Conservation (phyloP, 92 coral and sea anemone genomes). For the Diadumene lineata region DNA sequence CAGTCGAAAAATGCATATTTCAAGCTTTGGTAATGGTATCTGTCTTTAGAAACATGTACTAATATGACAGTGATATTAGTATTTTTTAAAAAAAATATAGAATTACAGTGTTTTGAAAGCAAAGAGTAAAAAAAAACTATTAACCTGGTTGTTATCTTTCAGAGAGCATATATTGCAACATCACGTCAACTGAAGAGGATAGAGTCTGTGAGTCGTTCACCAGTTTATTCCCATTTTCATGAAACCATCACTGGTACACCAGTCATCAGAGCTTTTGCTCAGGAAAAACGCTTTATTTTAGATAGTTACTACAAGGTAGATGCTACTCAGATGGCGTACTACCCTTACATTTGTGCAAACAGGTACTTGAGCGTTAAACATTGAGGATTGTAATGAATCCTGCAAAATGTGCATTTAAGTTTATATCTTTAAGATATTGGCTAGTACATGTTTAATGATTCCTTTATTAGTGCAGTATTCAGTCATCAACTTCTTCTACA, state of each 20-base stretch:
- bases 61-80: too few species aligned
- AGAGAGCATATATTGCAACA: conserved; percentile 69
- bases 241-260: conserved; percentile 78
- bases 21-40: too few species aligned
- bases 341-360: conserved; percentile 60
- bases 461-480: too few species aligned
- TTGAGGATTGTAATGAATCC: neutral
- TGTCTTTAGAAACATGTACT: too few species aligned
- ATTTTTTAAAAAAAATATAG: too few species aligned
- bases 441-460: too few species aligned
- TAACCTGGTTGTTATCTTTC: neutral
- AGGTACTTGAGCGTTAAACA: too few species aligned
- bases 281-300: conserved; percentile 62
- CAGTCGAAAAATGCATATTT: too few species aligned
- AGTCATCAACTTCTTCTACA: too few species aligned
- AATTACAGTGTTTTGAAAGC: too few species aligned
- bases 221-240: conserved; percentile 71
- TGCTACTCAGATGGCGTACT: conserved; percentile 65
- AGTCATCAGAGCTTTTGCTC: conserved; percentile 71
- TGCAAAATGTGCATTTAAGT: neutral
- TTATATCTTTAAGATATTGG: too few species aligned
- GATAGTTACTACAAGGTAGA: conserved; percentile 63
- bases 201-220: conserved; percentile 82
- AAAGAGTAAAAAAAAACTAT: neutral
- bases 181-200: conserved; percentile 78